These are phyloP conservation scores for Drosophila kohkoa DNA, from an alignment of 1,140 invertebrate genomes.

Conservation along the genomic window DNA sequence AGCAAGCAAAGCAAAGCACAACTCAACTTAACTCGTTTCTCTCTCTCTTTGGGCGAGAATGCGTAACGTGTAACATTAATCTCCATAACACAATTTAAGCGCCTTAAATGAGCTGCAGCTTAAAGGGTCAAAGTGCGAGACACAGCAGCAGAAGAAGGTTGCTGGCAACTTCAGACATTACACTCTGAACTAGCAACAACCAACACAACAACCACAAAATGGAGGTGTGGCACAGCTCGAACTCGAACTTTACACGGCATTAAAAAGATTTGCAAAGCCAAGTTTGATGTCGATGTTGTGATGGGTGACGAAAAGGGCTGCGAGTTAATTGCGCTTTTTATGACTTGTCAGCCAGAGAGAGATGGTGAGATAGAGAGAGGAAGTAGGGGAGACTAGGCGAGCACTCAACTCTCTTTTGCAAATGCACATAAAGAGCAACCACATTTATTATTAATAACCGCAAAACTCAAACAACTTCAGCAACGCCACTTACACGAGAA, in stretches of 20 bases:
- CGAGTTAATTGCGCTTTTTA: conserved; percentile 79
- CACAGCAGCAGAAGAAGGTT: neutral
- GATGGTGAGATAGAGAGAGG: neutral
- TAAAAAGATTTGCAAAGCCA: conserved; percentile 52
- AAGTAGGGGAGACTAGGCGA: neutral
- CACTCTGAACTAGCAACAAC: conserved; percentile 18
- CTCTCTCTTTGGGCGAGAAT: neutral
- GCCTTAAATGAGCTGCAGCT: conserved; percentile 72
- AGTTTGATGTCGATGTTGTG: conserved; percentile 13
- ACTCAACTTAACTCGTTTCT: neutral
- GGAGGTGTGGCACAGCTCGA: neutral
- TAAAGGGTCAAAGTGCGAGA: conserved; percentile 51
- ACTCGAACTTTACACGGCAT: conserved; percentile 52
- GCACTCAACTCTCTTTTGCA: conserved; percentile 30
- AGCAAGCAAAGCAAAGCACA: conserved; percentile 21
- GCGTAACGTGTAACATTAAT: conserved; percentile 69
- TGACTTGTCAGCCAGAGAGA: conserved; percentile 30
- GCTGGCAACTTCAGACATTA: conserved; percentile 20
- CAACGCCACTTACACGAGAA: conserved; percentile 44
- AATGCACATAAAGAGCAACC: conserved; percentile 68
- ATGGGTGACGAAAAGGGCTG: conserved; percentile 59
- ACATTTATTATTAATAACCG: conserved; percentile 82
- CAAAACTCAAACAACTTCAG: conserved; percentile 80
- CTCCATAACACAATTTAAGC: conserved; percentile 77
- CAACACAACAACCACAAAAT: conserved; percentile 6